phyloP scores from a whole-genome alignment of 1,140 invertebrate genomes.

The Diuraphis noxia region DNA sequence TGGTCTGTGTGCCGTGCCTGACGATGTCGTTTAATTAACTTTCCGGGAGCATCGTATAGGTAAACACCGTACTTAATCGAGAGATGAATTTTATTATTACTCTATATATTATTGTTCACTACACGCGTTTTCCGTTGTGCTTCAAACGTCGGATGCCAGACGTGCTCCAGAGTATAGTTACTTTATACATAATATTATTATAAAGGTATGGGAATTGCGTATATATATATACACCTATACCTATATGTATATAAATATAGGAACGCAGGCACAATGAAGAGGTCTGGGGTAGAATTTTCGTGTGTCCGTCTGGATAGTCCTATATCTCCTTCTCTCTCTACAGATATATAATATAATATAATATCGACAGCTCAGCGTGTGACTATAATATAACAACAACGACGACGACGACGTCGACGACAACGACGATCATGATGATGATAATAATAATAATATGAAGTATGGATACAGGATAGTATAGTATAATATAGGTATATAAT shows the following conservation, averaged over 20 bases:
- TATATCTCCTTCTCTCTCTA: not conserved
- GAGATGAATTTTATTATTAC: conserved; percentile 6
- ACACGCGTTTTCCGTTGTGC: not conserved
- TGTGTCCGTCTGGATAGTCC: conserved; percentile 27
- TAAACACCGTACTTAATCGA: conserved; percentile 15
- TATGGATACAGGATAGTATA: not conserved
- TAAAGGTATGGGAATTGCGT: not conserved
- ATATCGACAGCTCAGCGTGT: conserved; percentile 51
- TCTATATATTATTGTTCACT: conserved; percentile 16
- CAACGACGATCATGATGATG: not conserved
- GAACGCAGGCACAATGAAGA: not conserved
- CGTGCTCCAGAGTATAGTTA: not conserved
- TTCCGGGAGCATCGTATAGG: not conserved
- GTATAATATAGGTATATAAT: not conserved
- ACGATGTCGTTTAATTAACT: conserved; percentile 25
- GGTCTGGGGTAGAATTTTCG: conserved; percentile 46
- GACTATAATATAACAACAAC: conserved; percentile 38
- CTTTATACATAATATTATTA: not conserved
- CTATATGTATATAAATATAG: not conserved
- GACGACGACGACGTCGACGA: not conserved
- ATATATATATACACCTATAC: not conserved
- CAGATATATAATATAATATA: not conserved
- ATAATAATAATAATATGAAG: not conserved
- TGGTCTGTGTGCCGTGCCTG: not conserved
- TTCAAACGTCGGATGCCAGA: conserved; percentile 37